Conservation (phyloP, 2,797 vertebrate genomes). For the Girardinus metallicus region DNA sequence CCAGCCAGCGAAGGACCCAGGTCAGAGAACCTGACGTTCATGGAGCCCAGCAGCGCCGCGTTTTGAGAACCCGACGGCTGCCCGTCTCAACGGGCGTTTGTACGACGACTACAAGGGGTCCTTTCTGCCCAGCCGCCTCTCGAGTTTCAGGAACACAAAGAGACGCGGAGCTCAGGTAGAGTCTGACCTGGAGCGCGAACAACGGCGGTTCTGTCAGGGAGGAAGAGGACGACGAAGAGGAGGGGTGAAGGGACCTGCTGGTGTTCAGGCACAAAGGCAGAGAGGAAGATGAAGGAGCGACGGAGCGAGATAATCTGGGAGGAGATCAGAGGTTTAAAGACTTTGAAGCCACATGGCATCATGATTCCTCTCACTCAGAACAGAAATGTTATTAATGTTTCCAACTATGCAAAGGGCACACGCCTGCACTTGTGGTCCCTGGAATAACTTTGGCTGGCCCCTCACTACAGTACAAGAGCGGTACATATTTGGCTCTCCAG, state of each 20-base stretch:
- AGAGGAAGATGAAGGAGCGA: not conserved
- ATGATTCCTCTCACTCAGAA: too few relatives aligned
- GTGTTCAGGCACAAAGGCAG: constrained; percentile 9
- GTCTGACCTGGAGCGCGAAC: constrained; percentile 49
- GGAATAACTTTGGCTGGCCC: too few relatives aligned
- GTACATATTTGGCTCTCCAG: too few relatives aligned
- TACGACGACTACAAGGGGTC: constrained; percentile 37
- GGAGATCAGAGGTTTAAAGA: not conserved
- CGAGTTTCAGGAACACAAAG: constrained; percentile 75
- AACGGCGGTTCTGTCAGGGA: constrained; percentile 48
- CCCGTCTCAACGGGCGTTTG: not conserved
- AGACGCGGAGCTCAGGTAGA: constrained; percentile 57
- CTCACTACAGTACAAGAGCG: too few relatives aligned
- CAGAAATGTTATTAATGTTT: too few relatives aligned
- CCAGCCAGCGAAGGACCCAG: not conserved
- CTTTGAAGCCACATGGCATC: too few relatives aligned
- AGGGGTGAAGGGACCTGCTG: not conserved
- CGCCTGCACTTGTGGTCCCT: too few relatives aligned
- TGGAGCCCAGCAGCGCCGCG: not conserved
- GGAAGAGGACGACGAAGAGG: not conserved
- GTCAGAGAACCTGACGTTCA: not conserved
- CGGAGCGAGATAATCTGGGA: not conserved
- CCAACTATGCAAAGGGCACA: too few relatives aligned
- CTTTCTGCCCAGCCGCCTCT: constrained; percentile 66
- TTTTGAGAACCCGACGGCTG: not conserved